phyloP scores from a whole-genome alignment of 2,113 vertebrate species.

The Bufo gargarizans region DNA sequence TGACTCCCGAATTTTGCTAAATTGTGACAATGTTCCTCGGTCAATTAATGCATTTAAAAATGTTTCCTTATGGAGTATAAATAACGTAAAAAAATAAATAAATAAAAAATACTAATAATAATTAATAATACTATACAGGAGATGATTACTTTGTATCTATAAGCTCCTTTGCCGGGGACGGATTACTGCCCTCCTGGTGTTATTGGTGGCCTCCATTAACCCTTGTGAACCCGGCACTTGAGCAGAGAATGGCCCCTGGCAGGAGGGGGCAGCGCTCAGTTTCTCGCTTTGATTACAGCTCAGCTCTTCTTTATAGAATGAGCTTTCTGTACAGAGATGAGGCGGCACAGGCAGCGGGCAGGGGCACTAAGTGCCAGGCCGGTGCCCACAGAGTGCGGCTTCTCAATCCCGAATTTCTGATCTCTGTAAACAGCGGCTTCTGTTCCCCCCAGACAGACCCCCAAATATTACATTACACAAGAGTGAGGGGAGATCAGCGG shows the following conservation, averaged over 20 bases:
- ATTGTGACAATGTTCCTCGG: too few relatives aligned
- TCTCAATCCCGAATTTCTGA: neutral
- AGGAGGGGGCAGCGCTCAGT: neutral
- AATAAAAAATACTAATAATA: neutral
- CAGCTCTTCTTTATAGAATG: neutral
- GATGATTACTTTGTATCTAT: neutral
- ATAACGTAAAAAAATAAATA: neutral
- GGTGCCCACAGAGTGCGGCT: neutral
- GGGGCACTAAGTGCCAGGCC: neutral
- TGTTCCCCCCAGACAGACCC: conserved; percentile 57
- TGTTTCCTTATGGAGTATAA: too few relatives aligned
- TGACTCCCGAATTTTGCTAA: neutral
- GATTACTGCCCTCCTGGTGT: neutral
- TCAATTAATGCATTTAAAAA: neutral
- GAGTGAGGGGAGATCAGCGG: conserved; percentile 80
- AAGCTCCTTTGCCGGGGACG: neutral
- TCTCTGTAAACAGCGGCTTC: conserved; percentile 69
- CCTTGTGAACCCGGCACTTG: conserved; percentile 11
- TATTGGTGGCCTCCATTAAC: conserved; percentile 31
- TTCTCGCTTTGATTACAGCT: neutral
- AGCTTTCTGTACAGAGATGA: neutral
- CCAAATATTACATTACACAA: conserved; percentile 80
- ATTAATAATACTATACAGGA: neutral
- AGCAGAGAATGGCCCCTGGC: conserved; percentile 12
- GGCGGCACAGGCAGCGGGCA: neutral